These are phyloP conservation scores for Tenthredo amoena DNA, from an alignment of 2,888 invertebrate species.

Conservation along the genomic window DNA sequence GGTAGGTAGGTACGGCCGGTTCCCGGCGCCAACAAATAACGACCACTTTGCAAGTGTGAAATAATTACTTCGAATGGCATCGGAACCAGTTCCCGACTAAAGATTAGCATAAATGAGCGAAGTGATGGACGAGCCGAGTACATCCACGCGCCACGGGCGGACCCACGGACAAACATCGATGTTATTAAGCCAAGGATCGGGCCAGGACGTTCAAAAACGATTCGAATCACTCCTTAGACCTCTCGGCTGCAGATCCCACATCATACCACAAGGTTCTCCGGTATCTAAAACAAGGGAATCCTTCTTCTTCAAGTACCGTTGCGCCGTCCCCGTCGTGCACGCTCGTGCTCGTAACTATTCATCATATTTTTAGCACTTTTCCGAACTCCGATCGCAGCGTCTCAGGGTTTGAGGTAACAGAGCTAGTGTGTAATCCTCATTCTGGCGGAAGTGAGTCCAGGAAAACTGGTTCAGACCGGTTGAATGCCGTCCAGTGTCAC, in stretches of 20 bases:
- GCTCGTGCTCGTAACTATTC: background rate
- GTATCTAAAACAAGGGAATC: background rate
- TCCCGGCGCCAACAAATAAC: constrained; percentile 69
- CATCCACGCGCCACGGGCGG: constrained; percentile 46
- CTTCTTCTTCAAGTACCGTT: constrained; percentile 15
- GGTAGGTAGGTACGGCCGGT: constrained; percentile 52
- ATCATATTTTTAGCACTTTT: background rate
- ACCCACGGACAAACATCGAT: constrained; percentile 20
- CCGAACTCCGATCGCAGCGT: background rate
- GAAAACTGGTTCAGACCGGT: constrained; percentile 25
- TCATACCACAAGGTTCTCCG: background rate
- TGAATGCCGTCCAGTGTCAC: background rate
- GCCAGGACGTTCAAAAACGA: background rate
- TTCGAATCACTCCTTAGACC: background rate
- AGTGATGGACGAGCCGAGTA: constrained; percentile 71
- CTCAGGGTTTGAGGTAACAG: background rate
- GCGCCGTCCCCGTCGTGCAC: background rate
- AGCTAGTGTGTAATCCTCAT: background rate
- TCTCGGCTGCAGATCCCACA: background rate
- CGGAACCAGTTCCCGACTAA: constrained; percentile 70
- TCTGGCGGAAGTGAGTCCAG: background rate
- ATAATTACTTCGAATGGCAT: constrained; percentile 73
- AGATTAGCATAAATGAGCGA: constrained; percentile 75
- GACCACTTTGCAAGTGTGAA: constrained; percentile 74
- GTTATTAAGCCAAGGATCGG: background rate